These are phyloP conservation scores for Elephas maximus DNA, from an alignment of 2,113 vertebrate species.

Conservation along the genomic window DNA sequence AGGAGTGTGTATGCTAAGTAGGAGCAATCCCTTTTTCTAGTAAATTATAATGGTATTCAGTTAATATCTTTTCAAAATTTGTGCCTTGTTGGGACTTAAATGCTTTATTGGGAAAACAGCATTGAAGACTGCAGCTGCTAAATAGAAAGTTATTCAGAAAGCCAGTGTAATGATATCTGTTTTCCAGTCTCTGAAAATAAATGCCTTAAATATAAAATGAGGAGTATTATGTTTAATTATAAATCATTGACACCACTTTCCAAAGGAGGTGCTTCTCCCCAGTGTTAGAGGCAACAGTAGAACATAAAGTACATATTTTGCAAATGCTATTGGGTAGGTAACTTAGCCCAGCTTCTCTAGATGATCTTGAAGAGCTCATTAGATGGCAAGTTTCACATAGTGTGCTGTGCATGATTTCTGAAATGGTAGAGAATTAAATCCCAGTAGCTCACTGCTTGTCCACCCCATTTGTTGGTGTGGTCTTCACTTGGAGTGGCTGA, in stretches of 20 bases:
- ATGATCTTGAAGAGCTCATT: not conserved
- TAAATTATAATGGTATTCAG: not conserved
- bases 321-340: not conserved
- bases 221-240: constrained; percentile 39
- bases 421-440: constrained; percentile 65
- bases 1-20: not conserved
- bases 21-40: not conserved
- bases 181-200: not conserved
- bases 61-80: not conserved
- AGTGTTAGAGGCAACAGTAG: not conserved
- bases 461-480: constrained; percentile 62
- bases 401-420: constrained; percentile 26
- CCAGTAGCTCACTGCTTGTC: constrained; percentile 28
- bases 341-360: not conserved
- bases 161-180: not conserved
- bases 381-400: fast-evolving
- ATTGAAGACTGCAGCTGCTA: not conserved
- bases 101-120: fast-evolving
- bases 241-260: not conserved
- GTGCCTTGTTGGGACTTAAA: not conserved
- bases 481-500: constrained; percentile 65
- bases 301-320: constrained; percentile 60
- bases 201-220: constrained; percentile 34
- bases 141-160: constrained; percentile 7
- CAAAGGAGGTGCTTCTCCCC: not conserved